phyloP scores from a whole-genome alignment of 2,113 vertebrate genomes.

The Trematomus loennbergii region DNA sequence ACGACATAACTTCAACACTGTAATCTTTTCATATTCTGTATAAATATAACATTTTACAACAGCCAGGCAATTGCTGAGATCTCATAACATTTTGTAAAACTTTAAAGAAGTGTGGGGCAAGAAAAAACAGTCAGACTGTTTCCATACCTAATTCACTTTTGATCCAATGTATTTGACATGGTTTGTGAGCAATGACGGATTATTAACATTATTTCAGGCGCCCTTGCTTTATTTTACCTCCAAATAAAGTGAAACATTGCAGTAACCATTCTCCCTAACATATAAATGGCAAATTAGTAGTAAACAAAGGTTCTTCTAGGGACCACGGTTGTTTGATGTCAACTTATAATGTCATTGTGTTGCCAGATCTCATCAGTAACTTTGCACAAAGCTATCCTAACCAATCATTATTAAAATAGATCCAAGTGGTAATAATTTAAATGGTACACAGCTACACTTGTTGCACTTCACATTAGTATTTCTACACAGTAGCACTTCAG shows the following conservation, averaged over 20 bases:
- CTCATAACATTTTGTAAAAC: not conserved
- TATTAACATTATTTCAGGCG: not conserved
- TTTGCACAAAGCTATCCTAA: not conserved
- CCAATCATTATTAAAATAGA: not conserved
- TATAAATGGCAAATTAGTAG: not conserved
- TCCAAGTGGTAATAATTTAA: not conserved
- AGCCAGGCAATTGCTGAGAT: not conserved
- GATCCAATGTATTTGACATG: too few relatives aligned
- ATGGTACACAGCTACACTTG: not conserved
- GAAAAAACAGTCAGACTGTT: not conserved
- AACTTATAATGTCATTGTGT: not conserved
- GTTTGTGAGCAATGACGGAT: not conserved
- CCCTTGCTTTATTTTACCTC: too few relatives aligned
- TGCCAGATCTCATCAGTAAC: not conserved
- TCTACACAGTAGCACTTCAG: conserved; percentile 2
- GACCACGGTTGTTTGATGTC: not conserved
- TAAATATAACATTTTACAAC: not conserved
- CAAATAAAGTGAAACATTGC: not conserved
- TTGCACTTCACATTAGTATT: not conserved
- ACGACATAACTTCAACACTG: too few relatives aligned
- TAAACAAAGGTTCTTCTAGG: not conserved
- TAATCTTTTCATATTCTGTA: too few relatives aligned
- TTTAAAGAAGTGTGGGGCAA: not conserved
- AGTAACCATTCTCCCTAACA: not conserved
- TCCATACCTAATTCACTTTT: too few relatives aligned